Evolutionary conservation across 64 coral and sea anemone species (phyloP), one percentile per base, ranked within the genome.

Genomic region (Montipora foliosa): DNA sequence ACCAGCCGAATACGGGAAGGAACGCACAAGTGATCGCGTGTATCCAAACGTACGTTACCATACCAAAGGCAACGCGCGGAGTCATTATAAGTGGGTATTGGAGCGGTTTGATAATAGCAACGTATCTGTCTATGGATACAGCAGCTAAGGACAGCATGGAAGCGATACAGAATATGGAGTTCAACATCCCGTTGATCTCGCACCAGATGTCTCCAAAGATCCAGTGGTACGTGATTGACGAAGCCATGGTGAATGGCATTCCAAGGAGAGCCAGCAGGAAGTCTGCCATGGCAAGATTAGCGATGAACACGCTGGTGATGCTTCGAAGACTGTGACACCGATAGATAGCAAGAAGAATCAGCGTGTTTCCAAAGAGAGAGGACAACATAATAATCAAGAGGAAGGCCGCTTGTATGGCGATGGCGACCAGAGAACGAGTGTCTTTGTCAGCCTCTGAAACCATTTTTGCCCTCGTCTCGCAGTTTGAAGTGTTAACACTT

Each of bases 1-100:
- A 95, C 96, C 96, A 97, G 45, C 96, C 96, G 8, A 97, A 57
- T 2, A 97, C 55, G 20, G 96, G 96, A 11, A 97, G 71, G 4
- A 89, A 67, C 5, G 92, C 92, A 81, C 93, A 94, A 4, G 77
- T 49, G 58, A 97, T 80, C 6, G 95, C 92, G 61, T 97, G 95
- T 10, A 92, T 5, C 95, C 95, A 97, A 2, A 97, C 95, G 47
- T 89, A 91, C 0, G 82, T 17, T 4, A 97, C 76, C 95, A 97
- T 91, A 46, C 80, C 12, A 1, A 62, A 74, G 20, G 91, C 95
- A 44, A 72, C 77, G 13, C 51, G 69, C 24, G 44, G 46, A 4
- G 95, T 97, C 95, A 97, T 97, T n/a, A 97, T 94, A 6, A 97
- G 76, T 19, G 76, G 88, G 47, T 97, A 97, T n/a, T 97, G 90